Conservation (phyloP, 2,888 invertebrate species). For the Caenorhabditis parvicauda region DNA sequence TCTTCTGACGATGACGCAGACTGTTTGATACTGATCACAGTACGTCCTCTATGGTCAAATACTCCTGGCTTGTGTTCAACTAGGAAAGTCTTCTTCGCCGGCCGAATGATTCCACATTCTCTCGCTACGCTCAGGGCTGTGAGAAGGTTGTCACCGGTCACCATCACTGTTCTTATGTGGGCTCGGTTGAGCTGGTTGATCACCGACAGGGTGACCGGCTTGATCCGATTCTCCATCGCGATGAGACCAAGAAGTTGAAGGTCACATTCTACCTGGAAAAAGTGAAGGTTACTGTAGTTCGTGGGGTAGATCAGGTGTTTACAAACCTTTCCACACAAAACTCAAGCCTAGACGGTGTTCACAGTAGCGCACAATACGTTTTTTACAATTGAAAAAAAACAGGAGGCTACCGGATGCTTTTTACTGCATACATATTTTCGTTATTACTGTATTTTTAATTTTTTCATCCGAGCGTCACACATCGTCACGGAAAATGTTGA, state of each 20-base stretch:
- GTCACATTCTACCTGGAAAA: conserved; percentile 59
- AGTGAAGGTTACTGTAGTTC: neutral
- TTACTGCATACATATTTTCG: too few relatives aligned
- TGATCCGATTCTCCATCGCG: conserved; percentile 86
- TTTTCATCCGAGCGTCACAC: neutral
- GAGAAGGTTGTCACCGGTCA: conserved; percentile 88
- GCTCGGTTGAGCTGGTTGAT: conserved; percentile 69
- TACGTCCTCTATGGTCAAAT: conserved; percentile 32
- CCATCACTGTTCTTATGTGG: conserved; percentile 77
- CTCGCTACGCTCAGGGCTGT: conserved; percentile 87
- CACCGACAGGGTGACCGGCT: conserved; percentile 65
- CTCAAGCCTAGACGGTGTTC: too few relatives aligned
- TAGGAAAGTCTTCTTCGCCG: conserved; percentile 48
- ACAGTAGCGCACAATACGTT: too few relatives aligned
- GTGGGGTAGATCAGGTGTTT: neutral
- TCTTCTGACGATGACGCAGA: too few relatives aligned
- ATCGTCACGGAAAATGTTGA: too few relatives aligned
- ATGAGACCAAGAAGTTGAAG: conserved; percentile 81
- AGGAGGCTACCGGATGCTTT: too few relatives aligned
- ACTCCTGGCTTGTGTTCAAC: conserved; percentile 33
- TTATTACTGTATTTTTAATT: too few relatives aligned
- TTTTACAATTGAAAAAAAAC: too few relatives aligned
- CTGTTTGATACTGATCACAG: too few relatives aligned
- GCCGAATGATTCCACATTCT: conserved; percentile 71
- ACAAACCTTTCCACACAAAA: too few relatives aligned